These are phyloP conservation scores for Crocidura indochinensis DNA, from an alignment of 2,797 vertebrate species.

Conservation along the genomic window DNA sequence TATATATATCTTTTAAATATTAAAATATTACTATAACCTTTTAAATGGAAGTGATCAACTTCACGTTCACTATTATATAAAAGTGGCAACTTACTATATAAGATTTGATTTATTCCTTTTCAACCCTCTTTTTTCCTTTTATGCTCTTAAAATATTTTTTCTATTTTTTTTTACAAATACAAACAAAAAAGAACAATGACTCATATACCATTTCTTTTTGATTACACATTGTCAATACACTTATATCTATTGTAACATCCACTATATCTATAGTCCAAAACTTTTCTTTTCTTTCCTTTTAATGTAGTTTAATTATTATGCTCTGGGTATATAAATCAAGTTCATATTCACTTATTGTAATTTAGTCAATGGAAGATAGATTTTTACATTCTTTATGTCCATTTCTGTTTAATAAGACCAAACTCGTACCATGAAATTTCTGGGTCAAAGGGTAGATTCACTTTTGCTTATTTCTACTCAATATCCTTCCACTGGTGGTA, in stretches of 20 bases:
- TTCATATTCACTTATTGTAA: background rate
- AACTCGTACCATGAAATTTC: background rate
- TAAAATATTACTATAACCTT: too few relatives aligned
- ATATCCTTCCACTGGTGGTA: background rate
- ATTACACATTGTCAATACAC: background rate
- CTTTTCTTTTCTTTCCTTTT: background rate
- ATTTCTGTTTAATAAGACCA: slow-evolving; percentile 2
- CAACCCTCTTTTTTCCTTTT: background rate
- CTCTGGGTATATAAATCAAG: background rate
- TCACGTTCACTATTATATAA: background rate
- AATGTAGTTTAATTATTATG: background rate
- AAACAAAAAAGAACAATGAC: background rate
- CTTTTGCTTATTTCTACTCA: background rate
- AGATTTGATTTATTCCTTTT: background rate
- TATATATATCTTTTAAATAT: too few relatives aligned
- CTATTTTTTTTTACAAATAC: background rate
- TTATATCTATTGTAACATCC: background rate
- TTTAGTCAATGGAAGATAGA: background rate
- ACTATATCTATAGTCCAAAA: background rate
- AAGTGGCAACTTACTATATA: background rate
- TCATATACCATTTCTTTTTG: background rate
- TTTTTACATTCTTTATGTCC: background rate
- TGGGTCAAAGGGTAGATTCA: background rate
- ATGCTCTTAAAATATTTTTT: background rate
- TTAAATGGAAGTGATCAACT: background rate